Evolutionary conservation across 2,888 invertebrate species (phyloP), one percentile per base, ranked within the genome.

Genomic region (Ceriagrion tenellum): DNA sequence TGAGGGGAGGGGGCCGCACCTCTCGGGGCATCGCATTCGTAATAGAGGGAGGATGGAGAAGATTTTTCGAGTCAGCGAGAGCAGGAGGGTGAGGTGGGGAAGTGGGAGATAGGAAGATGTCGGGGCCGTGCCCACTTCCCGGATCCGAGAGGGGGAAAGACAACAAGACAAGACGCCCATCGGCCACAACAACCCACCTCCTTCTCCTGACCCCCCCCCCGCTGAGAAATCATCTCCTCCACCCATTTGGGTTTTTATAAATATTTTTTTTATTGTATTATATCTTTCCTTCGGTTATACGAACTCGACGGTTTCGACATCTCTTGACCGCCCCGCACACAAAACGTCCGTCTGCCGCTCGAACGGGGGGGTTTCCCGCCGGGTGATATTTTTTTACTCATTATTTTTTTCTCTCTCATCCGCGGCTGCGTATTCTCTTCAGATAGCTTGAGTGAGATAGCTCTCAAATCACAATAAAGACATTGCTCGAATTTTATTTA

Each of bases 281-380:
- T 35, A 16, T 81, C 81, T 81, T 81, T 35, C 35, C 81, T 81
- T 81, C 81, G 81, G 81, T 81, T 81, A 81, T 81, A 81, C 30
- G 81, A 81, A 81, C 81, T 81, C 30, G 81, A 81, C 35, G 81
- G 81, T 81, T 81, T 81, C 81, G 81, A 81, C 81, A 81, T 81
- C 81, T 81, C 81, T 30, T 81, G 81, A 81, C 81, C 81, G 81
- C 35, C 81, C 35, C 16, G 1, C 18, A 30, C 81, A 26, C 35
- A 16, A 59, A 69, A 69, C 69, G 69, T 26, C 69, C 23, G 81
- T 35, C 81, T 81, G n/a, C 13, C 69, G n/a, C n/a, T 59, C 59
- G 20, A 23, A 69, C 81, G 81, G 30, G n/a, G 20, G n/a, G 35
- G 81, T 81, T 81, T 81, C 81, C 81, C 81, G 13, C 35, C 30